A percentile compares a stretch with the other conserved stretches of the same genome.
Conservation (phyloP, 2,888 invertebrate species). For the Iphiclides podalirius region DNA sequence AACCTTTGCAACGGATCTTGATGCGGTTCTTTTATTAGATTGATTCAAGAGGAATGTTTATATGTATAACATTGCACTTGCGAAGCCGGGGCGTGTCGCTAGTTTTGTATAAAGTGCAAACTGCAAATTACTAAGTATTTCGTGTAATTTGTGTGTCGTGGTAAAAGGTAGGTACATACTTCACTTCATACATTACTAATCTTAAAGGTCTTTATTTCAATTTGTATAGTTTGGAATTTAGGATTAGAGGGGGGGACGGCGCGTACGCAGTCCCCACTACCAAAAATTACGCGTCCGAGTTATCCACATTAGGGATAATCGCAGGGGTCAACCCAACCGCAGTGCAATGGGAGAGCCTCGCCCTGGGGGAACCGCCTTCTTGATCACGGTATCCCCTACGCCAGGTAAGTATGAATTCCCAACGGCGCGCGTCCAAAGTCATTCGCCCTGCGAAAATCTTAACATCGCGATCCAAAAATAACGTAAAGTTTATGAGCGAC, state of each 20-base stretch:
- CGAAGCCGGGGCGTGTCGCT: too few species aligned
- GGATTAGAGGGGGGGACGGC: slow-evolving; percentile 13
- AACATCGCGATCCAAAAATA: slow-evolving; percentile 11
- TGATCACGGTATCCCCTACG: slow-evolving; percentile 40
- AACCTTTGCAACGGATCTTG: too few species aligned
- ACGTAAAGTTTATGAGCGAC: background rate
- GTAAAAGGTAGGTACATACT: too few species aligned
- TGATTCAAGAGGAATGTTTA: too few species aligned
- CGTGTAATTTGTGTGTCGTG: too few species aligned
- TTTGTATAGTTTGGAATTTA: too few species aligned
- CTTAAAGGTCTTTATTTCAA: too few species aligned
- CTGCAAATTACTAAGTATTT: too few species aligned
- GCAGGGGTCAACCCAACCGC: slow-evolving; percentile 37
- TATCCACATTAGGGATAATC: slow-evolving; percentile 40
- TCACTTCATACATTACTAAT: too few species aligned
- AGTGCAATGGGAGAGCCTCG: slow-evolving; percentile 38
- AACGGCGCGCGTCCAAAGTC: slow-evolving; percentile 5
- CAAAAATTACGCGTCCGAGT: slow-evolving; percentile 39
- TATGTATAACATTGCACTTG: too few species aligned
- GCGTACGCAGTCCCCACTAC: slow-evolving; percentile 37
- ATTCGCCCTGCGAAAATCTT: slow-evolving; percentile 16
- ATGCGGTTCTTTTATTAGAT: too few species aligned
- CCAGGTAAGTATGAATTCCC: slow-evolving; percentile 34
- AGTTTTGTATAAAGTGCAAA: too few species aligned
- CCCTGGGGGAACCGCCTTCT: slow-evolving; percentile 39